Evolutionary conservation across 2,113 vertebrate genomes (phyloP).

Genomic region (Tachycineta bicolor): DNA sequence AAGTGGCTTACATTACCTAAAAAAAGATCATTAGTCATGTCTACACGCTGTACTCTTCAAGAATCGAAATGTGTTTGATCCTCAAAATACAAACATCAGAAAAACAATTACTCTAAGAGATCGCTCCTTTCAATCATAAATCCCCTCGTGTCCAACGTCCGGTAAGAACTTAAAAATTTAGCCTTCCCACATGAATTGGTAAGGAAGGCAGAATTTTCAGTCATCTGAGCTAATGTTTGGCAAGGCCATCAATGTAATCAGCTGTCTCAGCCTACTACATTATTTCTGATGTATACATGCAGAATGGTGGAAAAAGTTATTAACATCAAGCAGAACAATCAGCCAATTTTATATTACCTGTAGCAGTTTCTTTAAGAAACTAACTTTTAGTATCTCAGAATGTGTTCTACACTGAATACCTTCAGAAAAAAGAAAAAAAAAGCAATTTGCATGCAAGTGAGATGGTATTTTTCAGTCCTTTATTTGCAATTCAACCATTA

Average conservation of each 20-base stretch:
- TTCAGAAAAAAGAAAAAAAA: background rate
- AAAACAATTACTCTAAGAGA: background rate
- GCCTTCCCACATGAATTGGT: background rate
- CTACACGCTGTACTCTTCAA: accelerated
- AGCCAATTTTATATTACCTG: background rate
- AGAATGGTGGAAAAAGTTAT: background rate
- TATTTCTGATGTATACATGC: background rate
- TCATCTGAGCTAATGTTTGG: background rate
- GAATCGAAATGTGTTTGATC: background rate
- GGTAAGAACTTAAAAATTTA: background rate
- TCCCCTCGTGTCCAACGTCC: background rate
- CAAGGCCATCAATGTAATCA: background rate
- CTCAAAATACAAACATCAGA: background rate
- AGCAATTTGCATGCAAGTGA: background rate
- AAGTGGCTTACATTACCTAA: background rate
- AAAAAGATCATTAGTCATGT: background rate
- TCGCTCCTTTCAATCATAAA: background rate
- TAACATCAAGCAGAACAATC: background rate
- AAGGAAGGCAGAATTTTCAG: background rate
- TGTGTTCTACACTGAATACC: background rate
- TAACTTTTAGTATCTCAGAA: background rate
- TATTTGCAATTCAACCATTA: background rate
- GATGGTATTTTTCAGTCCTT: background rate
- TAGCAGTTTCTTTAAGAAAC: background rate
- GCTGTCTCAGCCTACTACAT: background rate